phyloP scores from a whole-genome alignment of 1,140 invertebrate species.

The Drosophila oshimai region DNA sequence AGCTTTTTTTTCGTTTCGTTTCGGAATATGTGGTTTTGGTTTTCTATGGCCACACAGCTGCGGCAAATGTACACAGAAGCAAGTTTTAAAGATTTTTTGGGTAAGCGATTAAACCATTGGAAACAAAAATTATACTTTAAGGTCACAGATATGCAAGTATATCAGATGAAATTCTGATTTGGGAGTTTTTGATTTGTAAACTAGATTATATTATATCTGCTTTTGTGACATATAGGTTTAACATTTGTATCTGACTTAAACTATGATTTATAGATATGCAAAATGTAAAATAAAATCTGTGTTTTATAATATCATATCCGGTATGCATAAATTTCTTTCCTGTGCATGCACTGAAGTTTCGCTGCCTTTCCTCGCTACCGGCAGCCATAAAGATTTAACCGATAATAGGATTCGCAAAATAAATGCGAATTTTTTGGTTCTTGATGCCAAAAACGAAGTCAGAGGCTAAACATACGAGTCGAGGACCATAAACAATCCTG shows the following conservation, averaged over 20 bases:
- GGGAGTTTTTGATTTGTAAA: too few species aligned
- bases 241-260: too few species aligned
- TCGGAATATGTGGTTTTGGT: constrained; percentile 9
- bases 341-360: not conserved
- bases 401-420: constrained; percentile 21
- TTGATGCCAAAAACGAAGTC: constrained; percentile 25
- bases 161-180: too few species aligned
- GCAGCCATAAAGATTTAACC: constrained; percentile 25
- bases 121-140: too few species aligned
- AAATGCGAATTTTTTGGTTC: constrained; percentile 23
- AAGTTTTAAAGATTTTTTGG: not conserved
- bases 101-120: too few species aligned
- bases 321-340: not conserved
- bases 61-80: not conserved
- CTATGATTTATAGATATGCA: too few species aligned
- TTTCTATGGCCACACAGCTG: constrained; percentile 10
- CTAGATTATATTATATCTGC: too few species aligned
- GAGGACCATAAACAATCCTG: constrained; percentile 15
- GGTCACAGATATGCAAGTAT: too few species aligned
- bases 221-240: too few species aligned
- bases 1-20: not conserved
- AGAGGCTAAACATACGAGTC: constrained; percentile 13
- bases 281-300: too few species aligned
- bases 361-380: constrained; percentile 1
- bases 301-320: too few species aligned